Evolutionary conservation across 35 echinoderm and acorn worm species (phyloP), one percentile per base, ranked within the genome.

Genomic region (Diadema setosum): DNA sequence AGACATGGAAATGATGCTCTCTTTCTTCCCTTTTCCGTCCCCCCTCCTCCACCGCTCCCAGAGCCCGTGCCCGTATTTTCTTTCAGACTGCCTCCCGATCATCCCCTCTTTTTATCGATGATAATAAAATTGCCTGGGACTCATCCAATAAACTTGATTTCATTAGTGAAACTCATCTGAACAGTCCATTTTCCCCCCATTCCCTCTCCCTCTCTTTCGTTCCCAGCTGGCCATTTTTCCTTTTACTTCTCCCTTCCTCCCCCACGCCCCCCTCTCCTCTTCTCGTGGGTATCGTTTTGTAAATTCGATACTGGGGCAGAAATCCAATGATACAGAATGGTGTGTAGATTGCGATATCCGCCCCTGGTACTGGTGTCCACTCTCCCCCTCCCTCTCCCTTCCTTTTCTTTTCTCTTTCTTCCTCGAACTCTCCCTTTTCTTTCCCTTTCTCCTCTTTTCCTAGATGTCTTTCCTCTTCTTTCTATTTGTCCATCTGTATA

Each of bases 111-210:
- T 78, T 78, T 78, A 78, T 78, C 73, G 37, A 44, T 44, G 73
- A 78, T 78, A 78, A 78, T 78, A 41, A 78, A 78, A 78, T 78
- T 78, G 73, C 44, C 73, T 6, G 73, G 35, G 35, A 41, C 73
- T 78, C 73, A 78, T 78, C 73, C 73, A 78, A 78, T 78, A 78
- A 78, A 41, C 40, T 78, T 78, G n/a, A 78, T 78, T 78, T 78
- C 73, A 78, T 78, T 78, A 78, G 73, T 7, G 23, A 42, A 36
- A 18, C 40, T 36, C 73, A 39, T 42, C 73, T 78, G 11, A 78
- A 78, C 44, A 44, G 61, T 36, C 15, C 7, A 78, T 42, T 44
- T 76, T 78, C 18, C 25, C 11, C 31, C 31, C 18, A 20, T 36
- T 35, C 14, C 31, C 31, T 39, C 73, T 39, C 3, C 37, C 67